These are phyloP conservation scores for Boleophthalmus pectinirostris DNA, from an alignment of 2,113 vertebrate genomes.

Conservation along the genomic window DNA sequence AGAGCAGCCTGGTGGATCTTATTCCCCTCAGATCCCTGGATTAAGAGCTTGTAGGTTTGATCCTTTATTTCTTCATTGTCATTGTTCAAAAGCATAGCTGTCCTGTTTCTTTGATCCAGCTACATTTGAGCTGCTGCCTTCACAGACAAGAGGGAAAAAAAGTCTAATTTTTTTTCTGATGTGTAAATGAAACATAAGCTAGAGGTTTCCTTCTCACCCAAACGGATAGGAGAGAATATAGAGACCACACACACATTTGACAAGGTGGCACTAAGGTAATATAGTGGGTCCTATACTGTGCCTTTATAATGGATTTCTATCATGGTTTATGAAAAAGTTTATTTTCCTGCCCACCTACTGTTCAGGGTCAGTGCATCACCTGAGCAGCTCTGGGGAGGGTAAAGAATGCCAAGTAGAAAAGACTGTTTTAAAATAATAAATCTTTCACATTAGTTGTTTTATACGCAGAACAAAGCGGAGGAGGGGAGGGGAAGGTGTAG, in stretches of 20 bases:
- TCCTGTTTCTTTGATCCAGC: conserved; percentile 54
- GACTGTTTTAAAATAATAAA: conserved; percentile 26
- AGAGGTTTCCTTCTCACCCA: conserved; percentile 19
- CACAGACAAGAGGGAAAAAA: conserved; percentile 33
- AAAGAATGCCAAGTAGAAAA: conserved; percentile 14
- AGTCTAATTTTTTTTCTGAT: conserved; percentile 41
- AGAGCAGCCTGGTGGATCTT: conserved; percentile 13
- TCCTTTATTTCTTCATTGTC: conserved; percentile 52
- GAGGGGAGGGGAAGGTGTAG: conserved; percentile 23
- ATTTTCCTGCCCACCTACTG: conserved; percentile 42
- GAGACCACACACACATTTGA: conserved; percentile 40
- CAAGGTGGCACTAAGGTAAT: neutral
- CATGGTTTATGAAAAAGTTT: conserved; percentile 31
- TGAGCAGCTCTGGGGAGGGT: conserved; percentile 5
- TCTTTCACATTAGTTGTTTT: conserved; percentile 44
- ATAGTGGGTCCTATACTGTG: neutral
- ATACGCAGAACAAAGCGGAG: conserved; percentile 30
- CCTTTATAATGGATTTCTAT: conserved; percentile 16
- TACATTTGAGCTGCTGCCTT: conserved; percentile 15
- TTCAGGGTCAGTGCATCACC: conserved; percentile 18
- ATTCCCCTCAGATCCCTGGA: conserved; percentile 31
- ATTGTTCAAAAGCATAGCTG: conserved; percentile 26
- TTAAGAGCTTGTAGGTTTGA: conserved; percentile 61
- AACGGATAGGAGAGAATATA: neutral
- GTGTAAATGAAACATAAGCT: conserved; percentile 60